Evolutionary conservation across 2,113 vertebrate species (phyloP), one percentile per base, ranked within the genome.

Genomic region (Osmerus mordax): DNA sequence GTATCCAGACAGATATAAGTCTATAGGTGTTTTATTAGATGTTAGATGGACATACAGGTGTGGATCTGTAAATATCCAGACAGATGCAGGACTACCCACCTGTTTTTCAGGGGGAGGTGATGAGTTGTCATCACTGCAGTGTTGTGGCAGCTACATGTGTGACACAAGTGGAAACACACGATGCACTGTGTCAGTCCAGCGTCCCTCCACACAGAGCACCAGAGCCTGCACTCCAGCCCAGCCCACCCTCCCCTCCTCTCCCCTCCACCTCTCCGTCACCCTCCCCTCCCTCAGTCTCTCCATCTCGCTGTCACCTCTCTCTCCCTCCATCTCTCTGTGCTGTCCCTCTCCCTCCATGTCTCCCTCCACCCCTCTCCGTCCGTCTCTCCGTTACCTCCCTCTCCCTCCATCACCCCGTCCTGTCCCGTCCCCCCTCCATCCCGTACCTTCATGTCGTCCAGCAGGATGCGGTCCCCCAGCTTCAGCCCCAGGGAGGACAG

Each of bases 381-480:
- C 58, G 25, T 25, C 25, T 25, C 54, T 55, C 16, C 54, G 3
- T 55, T 3, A 6, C 15, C 18, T 55, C 41, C 41, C 54, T 56
- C 54, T 56, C 5, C 21, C n/a, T 32, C 19, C 19, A 15, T 7
- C 4, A 18, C 21, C 4, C 9, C 9, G 41, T 4, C 29, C 58
- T 3, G 51, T n/a, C 64, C 12, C 2, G 3, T 15, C 47, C 54
- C 80, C 8, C 41, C 41, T 47, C 41, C 41, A 12, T 12, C 41
- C 41, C 41, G 41, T 65, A 96, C 95, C 95, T 96, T 96, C 84
- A 93, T 92, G 71, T 93, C 92, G n/a, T 95, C 94, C 71, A 97
- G 88, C 54, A 92, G 18, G 21, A 97, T 91, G 0, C 94, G 90
- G 41, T 95, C 94, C 0, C 96, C 96, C 52, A 97, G 92, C 76